Evolutionary conservation across 1,140 invertebrate genomes (phyloP).

Genomic region (Chymomyza costata): DNA sequence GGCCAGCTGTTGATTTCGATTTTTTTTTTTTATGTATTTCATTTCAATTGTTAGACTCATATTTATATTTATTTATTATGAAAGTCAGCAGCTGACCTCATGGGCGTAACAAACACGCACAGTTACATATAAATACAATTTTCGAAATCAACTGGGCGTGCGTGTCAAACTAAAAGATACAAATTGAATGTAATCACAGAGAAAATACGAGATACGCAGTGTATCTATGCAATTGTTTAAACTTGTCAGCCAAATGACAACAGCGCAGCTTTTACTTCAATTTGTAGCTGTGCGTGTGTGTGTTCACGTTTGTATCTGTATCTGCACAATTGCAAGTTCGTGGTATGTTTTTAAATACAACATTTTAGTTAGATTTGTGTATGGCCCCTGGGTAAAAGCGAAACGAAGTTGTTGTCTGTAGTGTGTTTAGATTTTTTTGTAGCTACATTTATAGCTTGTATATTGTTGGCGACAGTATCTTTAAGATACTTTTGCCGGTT

Average conservation of each 20-base stretch:
- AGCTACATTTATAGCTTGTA: too few species aligned
- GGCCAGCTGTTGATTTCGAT: conserved; percentile 50
- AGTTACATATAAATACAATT: too few species aligned
- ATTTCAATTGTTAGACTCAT: conserved; percentile 33
- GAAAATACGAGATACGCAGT: too few species aligned
- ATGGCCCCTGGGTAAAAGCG: conserved; percentile 28
- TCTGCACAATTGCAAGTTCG: conserved; percentile 27
- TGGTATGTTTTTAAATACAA: conserved; percentile 54
- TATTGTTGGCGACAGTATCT: neutral
- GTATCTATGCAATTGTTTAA: conserved; percentile 3
- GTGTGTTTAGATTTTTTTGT: conserved; percentile 21
- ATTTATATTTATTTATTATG: conserved; percentile 47
- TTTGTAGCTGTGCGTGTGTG: conserved; percentile 13
- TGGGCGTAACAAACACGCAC: conserved; percentile 31
- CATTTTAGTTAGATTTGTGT: conserved; percentile 68
- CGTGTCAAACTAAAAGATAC: too few species aligned
- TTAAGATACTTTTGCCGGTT: neutral
- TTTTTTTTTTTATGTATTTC: conserved; percentile 36
- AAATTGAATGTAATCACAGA: conserved; percentile 28
- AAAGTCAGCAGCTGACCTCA: conserved; percentile 55
- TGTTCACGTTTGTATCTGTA: neutral
- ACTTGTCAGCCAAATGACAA: conserved; percentile 28
- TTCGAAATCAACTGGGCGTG: too few species aligned
- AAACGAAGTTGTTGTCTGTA: conserved; percentile 23
- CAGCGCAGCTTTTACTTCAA: conserved; percentile 46